Base-by-base conservation (phyloP, 2,113 vertebrate species). In the Asarcornis scutulata region DNA sequence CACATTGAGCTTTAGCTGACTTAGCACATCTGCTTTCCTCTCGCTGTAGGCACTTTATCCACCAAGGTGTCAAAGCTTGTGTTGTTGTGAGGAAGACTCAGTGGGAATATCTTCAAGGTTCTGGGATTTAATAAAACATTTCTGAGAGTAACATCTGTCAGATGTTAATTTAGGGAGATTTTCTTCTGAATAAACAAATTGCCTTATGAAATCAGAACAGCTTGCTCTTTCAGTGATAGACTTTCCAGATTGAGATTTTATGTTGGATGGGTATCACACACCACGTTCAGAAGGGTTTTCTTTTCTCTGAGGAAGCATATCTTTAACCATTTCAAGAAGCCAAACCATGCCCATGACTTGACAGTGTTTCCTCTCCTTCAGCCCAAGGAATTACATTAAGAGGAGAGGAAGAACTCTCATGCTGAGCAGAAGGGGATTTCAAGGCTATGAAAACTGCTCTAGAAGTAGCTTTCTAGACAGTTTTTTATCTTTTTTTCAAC, bases 11-110 rank as follows among this genome's bases (percentile, higher is more conserved):
- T 92, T 95, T 78, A 83, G 72, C 84, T 90, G 77, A 52, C 56
- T 64, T n/a, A 17, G 69, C 78, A 91, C 71, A 93, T 89, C 74
- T 93, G 66, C n/a, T 82, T 78, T 86, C 29, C 48, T 92, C 74
- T 69, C 67, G n/a, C 72, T 60, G 26, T 9, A 82, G 87, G 48
- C 69, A 21, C 83, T 88, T 88, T 48, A 93, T 86, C 60, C 73
- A 93, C 48, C 48, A 46, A 73, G 55, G 53, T 88, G 69, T 79
- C 83, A 89, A 82, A 86, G 17, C 15, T 48, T 68, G 32, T 84
- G 58, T 4, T 84, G 29, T 48, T 88, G 16, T 67, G 20, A 86
- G 83, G 46, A 85, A 74, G 79, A 67, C 23, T 59, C 64, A n/a
- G 64, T 55, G 26, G 29, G 77, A 93, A 75, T 86, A 78, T 69